These are phyloP conservation scores for Karalla daura DNA, from an alignment of 2,797 vertebrate species.

Conservation along the genomic window DNA sequence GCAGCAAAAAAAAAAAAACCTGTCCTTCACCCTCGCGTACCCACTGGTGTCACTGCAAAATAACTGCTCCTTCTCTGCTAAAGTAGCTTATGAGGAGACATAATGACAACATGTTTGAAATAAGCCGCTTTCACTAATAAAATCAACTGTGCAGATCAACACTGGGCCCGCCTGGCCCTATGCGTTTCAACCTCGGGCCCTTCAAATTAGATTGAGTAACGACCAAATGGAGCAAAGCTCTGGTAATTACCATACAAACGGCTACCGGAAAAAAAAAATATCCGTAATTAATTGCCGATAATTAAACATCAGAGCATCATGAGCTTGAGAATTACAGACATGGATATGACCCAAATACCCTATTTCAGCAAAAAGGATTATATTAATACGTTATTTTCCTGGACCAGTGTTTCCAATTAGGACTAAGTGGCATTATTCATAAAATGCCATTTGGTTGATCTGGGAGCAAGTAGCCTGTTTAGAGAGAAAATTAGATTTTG, in stretches of 20 bases:
- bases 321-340: constrained; percentile 73
- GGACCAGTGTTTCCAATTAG: constrained; percentile 74
- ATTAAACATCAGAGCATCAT: constrained; percentile 70
- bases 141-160: constrained; percentile 35
- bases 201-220: constrained; percentile 63
- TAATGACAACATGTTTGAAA: constrained; percentile 42
- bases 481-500: constrained; percentile 62
- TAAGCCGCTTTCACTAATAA: constrained; percentile 59
- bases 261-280: too few species aligned
- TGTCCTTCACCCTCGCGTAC: constrained; percentile 5
- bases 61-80: background rate
- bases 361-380: constrained; percentile 73
- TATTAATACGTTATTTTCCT: constrained; percentile 61
- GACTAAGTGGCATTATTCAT: constrained; percentile 82
- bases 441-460: constrained; percentile 73
- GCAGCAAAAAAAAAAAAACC: background rate
- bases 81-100: constrained; percentile 29
- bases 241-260: constrained; percentile 74
- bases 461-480: constrained; percentile 72
- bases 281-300: constrained; percentile 66
- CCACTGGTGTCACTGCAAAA: constrained; percentile 19
- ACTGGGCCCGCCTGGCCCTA: constrained; percentile 22
- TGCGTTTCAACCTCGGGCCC: constrained; percentile 41
- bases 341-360: constrained; percentile 80
- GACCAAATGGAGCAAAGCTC: constrained; percentile 61